Percentiles rank a stretch among this genome's conserved stretches.
These are phyloP conservation scores for Oophaga pumilio DNA, from an alignment of 2,113 vertebrate species.

Conservation along the genomic window DNA sequence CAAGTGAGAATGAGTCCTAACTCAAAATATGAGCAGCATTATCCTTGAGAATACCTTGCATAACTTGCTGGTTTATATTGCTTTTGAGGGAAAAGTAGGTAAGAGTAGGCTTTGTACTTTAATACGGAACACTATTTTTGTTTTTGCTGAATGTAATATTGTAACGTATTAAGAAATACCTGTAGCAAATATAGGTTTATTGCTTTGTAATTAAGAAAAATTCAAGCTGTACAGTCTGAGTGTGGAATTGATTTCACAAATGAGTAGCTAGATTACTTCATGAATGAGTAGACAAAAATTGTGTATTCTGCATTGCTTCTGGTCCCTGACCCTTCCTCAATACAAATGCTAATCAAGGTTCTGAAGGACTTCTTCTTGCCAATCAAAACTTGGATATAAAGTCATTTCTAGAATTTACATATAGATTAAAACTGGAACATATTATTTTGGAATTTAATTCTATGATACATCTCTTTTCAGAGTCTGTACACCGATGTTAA, in stretches of 20 bases:
- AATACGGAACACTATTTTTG: not conserved
- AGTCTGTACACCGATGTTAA: constrained; percentile 18
- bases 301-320: constrained; percentile 53
- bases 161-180: constrained; percentile 5
- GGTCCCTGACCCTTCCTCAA: constrained; percentile 46
- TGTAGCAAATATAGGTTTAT: constrained; percentile 28
- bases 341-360: constrained; percentile 55
- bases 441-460: constrained; percentile 56
- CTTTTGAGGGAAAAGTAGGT: not conserved
- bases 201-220: constrained; percentile 29
- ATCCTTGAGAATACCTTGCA: not conserved
- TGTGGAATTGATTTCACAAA: constrained; percentile 52
- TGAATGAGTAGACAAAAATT: constrained; percentile 53
- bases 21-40: not conserved
- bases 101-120: not conserved
- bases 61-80: not conserved
- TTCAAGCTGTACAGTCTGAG: not conserved
- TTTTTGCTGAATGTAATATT: not conserved
- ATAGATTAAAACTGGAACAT: constrained; percentile 57
- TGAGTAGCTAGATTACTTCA: constrained; percentile 54
- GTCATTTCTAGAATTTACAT: constrained; percentile 56
- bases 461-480: constrained; percentile 47
- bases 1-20: too few species aligned
- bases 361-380: constrained; percentile 51
- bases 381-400: constrained; percentile 54